Conservation (phyloP, 2,797 vertebrate species). For the Gallinago nigripennis region DNA sequence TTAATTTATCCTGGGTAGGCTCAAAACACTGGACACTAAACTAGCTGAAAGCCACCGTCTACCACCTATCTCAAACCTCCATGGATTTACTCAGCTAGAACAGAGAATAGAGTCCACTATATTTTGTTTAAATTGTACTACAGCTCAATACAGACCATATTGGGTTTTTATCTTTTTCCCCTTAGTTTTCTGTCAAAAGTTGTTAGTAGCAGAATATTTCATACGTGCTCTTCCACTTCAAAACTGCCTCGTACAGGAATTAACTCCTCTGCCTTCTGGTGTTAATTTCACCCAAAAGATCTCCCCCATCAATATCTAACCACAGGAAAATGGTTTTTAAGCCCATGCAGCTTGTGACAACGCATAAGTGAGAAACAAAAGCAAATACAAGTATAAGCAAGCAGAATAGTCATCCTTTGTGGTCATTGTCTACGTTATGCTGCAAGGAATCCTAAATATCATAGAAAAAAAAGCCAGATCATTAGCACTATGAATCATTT, state of each 20-base stretch:
- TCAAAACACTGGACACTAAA: neutral
- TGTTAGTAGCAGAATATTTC: neutral
- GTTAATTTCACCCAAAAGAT: conserved; percentile 6
- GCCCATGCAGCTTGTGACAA: rapidly evolving
- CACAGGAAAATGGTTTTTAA: conserved; percentile 51
- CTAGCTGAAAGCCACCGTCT: neutral
- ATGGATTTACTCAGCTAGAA: neutral
- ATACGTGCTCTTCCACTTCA: neutral
- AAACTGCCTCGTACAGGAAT: neutral
- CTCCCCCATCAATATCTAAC: neutral
- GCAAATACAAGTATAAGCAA: neutral
- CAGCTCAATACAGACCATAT: neutral
- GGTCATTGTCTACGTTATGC: neutral
- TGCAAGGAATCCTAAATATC: neutral
- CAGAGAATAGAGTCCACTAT: neutral
- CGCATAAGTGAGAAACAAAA: neutral
- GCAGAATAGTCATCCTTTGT: neutral
- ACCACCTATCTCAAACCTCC: neutral
- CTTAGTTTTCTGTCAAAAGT: neutral
- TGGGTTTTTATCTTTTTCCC: rapidly evolving
- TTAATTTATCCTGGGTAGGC: neutral
- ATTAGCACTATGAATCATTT: neutral
- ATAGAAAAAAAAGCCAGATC: neutral
- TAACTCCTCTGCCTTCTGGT: neutral
- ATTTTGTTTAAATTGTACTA: neutral